Conservation (phyloP, 2,113 vertebrate species). For the Sorex araneus region DNA sequence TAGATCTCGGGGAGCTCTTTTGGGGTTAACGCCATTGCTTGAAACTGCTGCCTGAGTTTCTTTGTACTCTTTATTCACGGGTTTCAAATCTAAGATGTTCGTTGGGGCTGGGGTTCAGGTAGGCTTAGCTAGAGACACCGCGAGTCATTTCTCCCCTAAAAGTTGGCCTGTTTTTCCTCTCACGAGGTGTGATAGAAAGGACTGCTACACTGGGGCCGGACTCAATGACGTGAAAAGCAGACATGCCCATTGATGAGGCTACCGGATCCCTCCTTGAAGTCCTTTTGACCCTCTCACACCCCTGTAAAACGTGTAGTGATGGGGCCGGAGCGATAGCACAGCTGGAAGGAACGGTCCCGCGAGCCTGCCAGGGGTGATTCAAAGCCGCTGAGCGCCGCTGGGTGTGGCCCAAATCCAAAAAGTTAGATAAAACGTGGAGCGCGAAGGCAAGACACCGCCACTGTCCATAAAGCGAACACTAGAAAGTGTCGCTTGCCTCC, state of each 20-base stretch:
- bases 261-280: background rate
- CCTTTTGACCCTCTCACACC: background rate
- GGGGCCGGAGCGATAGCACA: no score
- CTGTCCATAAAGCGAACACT: conserved; percentile 29
- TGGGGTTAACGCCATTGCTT: background rate
- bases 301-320: no score
- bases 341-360: no score
- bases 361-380: no score
- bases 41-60: background rate
- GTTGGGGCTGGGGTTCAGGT: background rate
- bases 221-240: background rate
- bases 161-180: background rate
- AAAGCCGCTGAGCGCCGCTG: no score
- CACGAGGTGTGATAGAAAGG: background rate
- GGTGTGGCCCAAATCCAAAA: no score
- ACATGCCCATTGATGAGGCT: background rate
- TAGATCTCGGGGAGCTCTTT: background rate
- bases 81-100: background rate
- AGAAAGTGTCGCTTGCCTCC: background rate
- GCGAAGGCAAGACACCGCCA: background rate
- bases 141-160: background rate
- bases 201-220: background rate
- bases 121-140: background rate
- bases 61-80: background rate
- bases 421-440: background rate